Base-by-base conservation (phyloP, 2,888 invertebrate species). In the Eilema caniola region DNA sequence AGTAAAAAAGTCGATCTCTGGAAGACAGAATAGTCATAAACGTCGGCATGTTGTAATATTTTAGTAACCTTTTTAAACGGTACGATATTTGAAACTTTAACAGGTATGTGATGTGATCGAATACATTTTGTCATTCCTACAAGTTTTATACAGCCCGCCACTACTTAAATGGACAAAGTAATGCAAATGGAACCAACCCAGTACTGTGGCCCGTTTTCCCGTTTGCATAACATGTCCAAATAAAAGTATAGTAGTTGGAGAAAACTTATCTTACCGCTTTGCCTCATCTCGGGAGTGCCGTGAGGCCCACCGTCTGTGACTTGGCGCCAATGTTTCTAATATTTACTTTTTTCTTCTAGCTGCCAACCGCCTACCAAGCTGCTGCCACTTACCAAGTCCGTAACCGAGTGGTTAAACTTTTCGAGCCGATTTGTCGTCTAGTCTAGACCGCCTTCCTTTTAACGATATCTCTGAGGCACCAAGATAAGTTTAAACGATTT, bases 381-480 rank as follows among this genome's bases (percentile, higher is more conserved):
- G 53, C n/a, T 53, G 53, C 2, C 20, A 2, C n/a, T 53, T 10
- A 8, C 10, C 53, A 47, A n/a, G 8, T 53, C 53, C 53, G 53
- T n/a, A 5, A 20, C n/a, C n/a, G n/a, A 16, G 53, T n/a, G n/a
- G 8, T n/a, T 53, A 80, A 73, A 57, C 47, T 67, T 77, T 53
- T 63, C 59, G 63, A 33, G 62, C 47, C 69, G 25, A 20, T 68
- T 61, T 16, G 14, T 41, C 23, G 65, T 53, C 67, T 66, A 59
- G 70, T 59, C 59, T 63, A 70, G 70, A 67, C 66, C 62, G 70
- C 37, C 28, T 56, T 66, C 62, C 31, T 57, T 62, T 59, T 59
- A 63, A 63, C 62, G 33, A 67, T 57, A 66, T 56, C 56, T 61
- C 37, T 25, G 24, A 33, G 3, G 67, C 41, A 53, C 25, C 25